Evolutionary conservation across 1,140 invertebrate genomes (phyloP).

Genomic region (Heliconius congener): DNA sequence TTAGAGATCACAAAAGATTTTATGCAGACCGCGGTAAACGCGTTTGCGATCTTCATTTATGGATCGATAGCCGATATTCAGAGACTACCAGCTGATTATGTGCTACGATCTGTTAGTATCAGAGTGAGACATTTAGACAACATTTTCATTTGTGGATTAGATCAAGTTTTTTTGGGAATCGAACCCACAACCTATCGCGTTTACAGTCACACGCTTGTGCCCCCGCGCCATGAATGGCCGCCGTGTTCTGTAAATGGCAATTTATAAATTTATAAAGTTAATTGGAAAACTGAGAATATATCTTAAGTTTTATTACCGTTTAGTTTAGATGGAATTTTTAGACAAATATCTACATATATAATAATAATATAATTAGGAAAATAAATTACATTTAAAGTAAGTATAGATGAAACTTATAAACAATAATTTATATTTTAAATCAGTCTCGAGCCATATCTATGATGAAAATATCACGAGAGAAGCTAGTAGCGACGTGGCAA

Average conservation of each 20-base stretch:
- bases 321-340: neutral
- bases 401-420: neutral
- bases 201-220: too few species aligned
- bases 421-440: neutral
- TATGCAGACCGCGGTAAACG: conserved; percentile 72
- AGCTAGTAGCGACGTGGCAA: conserved; percentile 60
- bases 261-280: too few species aligned
- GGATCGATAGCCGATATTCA: conserved; percentile 55
- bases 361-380: too few species aligned
- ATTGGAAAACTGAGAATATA: too few species aligned
- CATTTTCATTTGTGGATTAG: too few species aligned
- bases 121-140: neutral
- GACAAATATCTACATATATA: neutral
- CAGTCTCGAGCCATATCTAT: conserved; percentile 72
- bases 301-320: neutral
- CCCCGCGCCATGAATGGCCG: too few species aligned
- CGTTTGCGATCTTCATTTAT: conserved; percentile 62
- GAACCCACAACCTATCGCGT: too few species aligned
- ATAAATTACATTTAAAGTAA: too few species aligned
- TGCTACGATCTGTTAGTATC: conserved; percentile 62
- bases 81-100: conserved; percentile 55
- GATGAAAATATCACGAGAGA: conserved; percentile 66
- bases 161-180: too few species aligned
- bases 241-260: too few species aligned
- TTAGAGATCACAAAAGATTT: conserved; percentile 60